Conservation (phyloP, 2,797 vertebrate genomes). For the Hippocampus kuda region DNA sequence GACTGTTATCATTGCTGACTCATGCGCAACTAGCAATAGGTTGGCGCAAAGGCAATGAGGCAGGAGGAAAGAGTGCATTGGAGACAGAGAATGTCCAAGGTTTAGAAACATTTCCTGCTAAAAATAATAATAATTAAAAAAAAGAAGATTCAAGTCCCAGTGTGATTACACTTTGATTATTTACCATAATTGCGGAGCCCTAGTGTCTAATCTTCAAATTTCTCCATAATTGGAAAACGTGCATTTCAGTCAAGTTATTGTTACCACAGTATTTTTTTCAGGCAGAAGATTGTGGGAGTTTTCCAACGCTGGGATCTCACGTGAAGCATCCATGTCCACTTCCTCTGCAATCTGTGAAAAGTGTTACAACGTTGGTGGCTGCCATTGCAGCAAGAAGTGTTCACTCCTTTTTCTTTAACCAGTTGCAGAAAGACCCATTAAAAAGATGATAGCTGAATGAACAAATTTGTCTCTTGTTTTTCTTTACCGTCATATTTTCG, state of each 20-base stretch:
- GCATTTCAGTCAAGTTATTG: not conserved
- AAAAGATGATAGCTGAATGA: not conserved
- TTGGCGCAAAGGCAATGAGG: too few species aligned
- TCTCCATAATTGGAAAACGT: not conserved
- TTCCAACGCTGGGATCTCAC: not conserved
- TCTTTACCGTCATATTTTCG: slow-evolving; percentile 62
- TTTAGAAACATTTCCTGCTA: too few species aligned
- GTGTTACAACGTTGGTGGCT: not conserved
- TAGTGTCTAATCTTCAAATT: not conserved
- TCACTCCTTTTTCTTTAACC: not conserved
- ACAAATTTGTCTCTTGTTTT: not conserved
- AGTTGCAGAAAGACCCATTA: not conserved
- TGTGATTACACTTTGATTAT: too few species aligned
- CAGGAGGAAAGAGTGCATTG: too few species aligned
- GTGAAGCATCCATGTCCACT: slow-evolving; percentile 6
- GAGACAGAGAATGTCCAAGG: too few species aligned
- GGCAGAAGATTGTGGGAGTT: slow-evolving; percentile 38
- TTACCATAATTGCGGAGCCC: too few species aligned
- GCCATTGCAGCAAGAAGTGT: not conserved
- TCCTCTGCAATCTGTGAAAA: not conserved
- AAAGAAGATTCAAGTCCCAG: too few species aligned
- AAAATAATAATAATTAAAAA: too few species aligned
- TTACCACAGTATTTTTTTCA: slow-evolving; percentile 60
- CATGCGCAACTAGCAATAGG: not conserved
- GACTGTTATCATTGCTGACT: not conserved